These are phyloP conservation scores for Cyphomyrus plagiostoma DNA, from an alignment of 2,113 vertebrate species.

Conservation along the genomic window DNA sequence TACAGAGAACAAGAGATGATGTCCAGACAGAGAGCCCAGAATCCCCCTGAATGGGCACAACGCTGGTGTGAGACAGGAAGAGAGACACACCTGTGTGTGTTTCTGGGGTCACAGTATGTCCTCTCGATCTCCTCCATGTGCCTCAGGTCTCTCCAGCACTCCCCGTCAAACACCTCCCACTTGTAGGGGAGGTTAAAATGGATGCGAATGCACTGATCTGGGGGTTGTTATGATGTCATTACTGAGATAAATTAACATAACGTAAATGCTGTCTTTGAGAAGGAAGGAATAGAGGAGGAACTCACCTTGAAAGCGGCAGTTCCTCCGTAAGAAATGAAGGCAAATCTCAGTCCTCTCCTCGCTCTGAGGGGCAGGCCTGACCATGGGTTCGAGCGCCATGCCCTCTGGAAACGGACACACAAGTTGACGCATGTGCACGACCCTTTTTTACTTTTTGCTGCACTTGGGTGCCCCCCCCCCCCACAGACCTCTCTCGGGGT, in stretches of 20 bases:
- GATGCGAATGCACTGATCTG: slow-evolving; percentile 50
- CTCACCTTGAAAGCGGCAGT: slow-evolving; percentile 56
- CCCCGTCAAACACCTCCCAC: slow-evolving; percentile 53
- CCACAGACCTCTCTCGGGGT: slow-evolving; percentile 28
- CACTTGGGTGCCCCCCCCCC: neutral
- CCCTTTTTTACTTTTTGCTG: neutral
- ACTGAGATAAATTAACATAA: neutral
- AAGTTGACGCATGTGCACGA: neutral
- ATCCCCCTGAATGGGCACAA: neutral
- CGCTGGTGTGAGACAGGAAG: neutral
- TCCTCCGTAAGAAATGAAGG: slow-evolving; percentile 54
- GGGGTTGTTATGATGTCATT: neutral
- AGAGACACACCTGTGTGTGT: slow-evolving; percentile 42
- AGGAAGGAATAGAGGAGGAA: neutral
- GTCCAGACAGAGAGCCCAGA: neutral
- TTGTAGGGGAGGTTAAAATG: slow-evolving; percentile 61
- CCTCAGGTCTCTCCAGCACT: slow-evolving; percentile 46
- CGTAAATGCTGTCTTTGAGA: neutral
- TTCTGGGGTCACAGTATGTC: slow-evolving; percentile 53
- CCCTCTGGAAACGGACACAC: slow-evolving; percentile 33
- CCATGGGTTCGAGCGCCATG: neutral
- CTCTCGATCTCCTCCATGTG: slow-evolving; percentile 56
- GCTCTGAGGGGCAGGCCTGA: neutral
- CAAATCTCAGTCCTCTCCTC: slow-evolving; percentile 51
- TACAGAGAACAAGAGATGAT: neutral